A percentile compares a stretch with the other conserved stretches of the same genome.
Evolutionary conservation across 2,113 vertebrate species (phyloP).

Genomic region (Coracopsis vasa): DNA sequence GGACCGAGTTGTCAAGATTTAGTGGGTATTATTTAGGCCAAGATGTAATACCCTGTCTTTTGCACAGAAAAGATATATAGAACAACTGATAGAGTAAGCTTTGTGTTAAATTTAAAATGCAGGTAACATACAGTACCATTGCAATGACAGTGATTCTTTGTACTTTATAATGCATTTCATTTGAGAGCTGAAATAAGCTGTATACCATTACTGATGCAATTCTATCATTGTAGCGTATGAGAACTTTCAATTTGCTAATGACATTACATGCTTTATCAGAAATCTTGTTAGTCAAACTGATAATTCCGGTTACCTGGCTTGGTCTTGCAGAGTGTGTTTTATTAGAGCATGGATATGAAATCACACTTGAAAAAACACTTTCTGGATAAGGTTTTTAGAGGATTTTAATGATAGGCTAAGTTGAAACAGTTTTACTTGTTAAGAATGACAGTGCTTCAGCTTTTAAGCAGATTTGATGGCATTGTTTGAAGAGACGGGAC

Average conservation of each 20-base stretch:
- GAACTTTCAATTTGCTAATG: slow-evolving; percentile 53
- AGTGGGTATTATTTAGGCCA: background rate
- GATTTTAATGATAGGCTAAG: background rate
- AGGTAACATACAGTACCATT: background rate
- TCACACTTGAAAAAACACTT: background rate
- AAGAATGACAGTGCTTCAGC: background rate
- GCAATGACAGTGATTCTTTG: background rate
- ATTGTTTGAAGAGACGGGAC: background rate
- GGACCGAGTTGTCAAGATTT: background rate
- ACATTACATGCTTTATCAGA: slow-evolving; percentile 2
- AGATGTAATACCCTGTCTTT: background rate
- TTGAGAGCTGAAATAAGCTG: background rate
- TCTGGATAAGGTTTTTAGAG: background rate
- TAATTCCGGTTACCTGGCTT: slow-evolving; percentile 39
- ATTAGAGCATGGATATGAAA: background rate
- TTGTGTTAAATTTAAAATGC: background rate
- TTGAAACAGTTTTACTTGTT: background rate
- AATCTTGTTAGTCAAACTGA: slow-evolving; percentile 27
- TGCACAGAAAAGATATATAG: background rate
- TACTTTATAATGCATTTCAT: background rate
- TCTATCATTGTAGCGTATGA: background rate
- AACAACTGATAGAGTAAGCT: background rate
- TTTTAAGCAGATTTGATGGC: background rate
- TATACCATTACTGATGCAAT: background rate
- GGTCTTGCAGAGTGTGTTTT: background rate